phyloP scores from a whole-genome alignment of 2,113 vertebrate genomes.

The Malurus elegans region DNA sequence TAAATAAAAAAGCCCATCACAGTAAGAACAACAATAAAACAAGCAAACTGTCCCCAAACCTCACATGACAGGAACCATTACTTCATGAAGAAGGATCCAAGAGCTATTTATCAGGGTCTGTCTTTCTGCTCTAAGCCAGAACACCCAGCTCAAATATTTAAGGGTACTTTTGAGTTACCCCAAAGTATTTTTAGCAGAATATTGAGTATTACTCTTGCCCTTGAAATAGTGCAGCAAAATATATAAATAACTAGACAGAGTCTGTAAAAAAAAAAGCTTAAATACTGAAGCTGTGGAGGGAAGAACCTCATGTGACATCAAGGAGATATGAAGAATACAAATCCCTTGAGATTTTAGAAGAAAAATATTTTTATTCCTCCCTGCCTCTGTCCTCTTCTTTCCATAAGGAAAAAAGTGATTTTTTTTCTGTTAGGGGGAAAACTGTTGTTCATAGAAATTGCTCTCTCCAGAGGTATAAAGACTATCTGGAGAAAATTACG shows the following conservation, averaged over 20 bases:
- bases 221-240: neutral
- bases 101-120: neutral
- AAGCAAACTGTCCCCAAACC: neutral
- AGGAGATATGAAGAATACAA: neutral
- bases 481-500: neutral
- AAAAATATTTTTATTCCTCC: neutral
- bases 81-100: neutral
- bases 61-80: neutral
- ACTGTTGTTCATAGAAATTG: neutral
- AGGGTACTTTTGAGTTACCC: neutral
- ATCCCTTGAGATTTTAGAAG: neutral
- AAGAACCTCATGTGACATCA: neutral
- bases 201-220: neutral
- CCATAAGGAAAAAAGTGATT: neutral
- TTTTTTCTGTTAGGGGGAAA: neutral
- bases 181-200: neutral
- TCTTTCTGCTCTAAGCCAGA: neutral
- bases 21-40: neutral
- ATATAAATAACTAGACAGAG: neutral
- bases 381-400: accelerated
- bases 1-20: neutral
- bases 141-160: neutral
- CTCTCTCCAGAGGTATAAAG: neutral
- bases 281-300: neutral
- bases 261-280: neutral